Evolutionary conservation across 2,797 vertebrate species (phyloP), one percentile per base, ranked within the genome.

Genomic region (Enteromius thamalakanensis): DNA sequence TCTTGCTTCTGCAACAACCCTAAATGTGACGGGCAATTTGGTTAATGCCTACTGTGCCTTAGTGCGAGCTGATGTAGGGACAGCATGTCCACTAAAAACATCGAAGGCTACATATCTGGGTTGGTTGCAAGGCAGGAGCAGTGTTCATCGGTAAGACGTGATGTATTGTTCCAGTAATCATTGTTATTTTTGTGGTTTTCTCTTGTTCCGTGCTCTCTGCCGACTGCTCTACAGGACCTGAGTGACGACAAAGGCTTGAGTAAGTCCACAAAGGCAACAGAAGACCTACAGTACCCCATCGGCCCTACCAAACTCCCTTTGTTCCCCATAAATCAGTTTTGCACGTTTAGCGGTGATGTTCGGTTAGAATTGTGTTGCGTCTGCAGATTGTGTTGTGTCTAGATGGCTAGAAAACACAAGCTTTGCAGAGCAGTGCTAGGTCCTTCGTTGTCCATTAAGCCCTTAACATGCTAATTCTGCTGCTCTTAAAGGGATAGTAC

Each of bases 221-320:
- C 91, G 94, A 95, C 95, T 94, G 93, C 95, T 93, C 94, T 89
- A 94, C 97, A 99, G 98, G 97, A 99, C 95, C 95, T 95, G 97
- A 96, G 94, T 94, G 97, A 98, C 87, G 97, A 97, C 95, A 98
- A 96, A 96, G 95, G 95, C 94, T 96, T 97, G 96, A 98, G 98
- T 99, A 97, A 99, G 98, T 98, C 89, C 84, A 70, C 62, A 68
- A 76, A 81, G 82, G 34, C 75, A 78, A 42, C 58, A 62, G 78
- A 58, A 80, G 75, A 68, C 49, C 51, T 11, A 32, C 14, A 32
- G 60, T 64, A 19, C 37, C 65, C 9, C 34, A 89, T 88, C 89
- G 90, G 72, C 45, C 79, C 32, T 49, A 40, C 76, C 45, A 79
- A 72, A 45, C 55, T 76, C 29, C 70, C 42, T 45, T 55, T 10